Conservation (phyloP, 37 sponge, comb jelly and placozoan species). For the Eunapius fragilis region DNA sequence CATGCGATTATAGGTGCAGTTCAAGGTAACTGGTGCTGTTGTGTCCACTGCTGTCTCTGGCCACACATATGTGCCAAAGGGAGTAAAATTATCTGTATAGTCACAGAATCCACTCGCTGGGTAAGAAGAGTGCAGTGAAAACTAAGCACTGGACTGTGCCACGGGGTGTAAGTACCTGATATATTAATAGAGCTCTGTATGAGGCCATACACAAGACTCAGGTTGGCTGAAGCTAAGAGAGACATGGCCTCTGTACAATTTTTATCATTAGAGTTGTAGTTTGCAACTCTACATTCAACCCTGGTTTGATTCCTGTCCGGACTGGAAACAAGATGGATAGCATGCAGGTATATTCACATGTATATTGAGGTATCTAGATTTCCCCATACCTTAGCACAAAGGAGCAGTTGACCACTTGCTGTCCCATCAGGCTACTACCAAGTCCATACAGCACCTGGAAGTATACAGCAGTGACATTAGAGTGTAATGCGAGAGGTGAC, state of each 20-base stretch:
- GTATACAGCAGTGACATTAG: not conserved
- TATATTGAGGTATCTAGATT: not conserved
- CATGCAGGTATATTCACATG: too few species aligned
- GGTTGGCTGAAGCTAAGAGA: not conserved
- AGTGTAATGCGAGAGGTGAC: not conserved
- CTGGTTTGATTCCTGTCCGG: not conserved
- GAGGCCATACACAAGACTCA: not conserved
- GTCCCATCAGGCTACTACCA: not conserved
- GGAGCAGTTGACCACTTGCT: slow-evolving; percentile 3
- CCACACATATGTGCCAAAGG: slow-evolving; percentile 29
- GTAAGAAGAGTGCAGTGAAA: not conserved
- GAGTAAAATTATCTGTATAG: not conserved
- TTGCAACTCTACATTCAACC: not conserved
- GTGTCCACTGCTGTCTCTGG: slow-evolving; percentile 19
- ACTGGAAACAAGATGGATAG: not conserved
- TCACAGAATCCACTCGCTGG: slow-evolving; percentile 46
- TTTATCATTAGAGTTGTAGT: not conserved
- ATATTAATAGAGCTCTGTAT: not conserved
- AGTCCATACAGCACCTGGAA: not conserved
- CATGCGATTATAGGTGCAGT: not conserved
- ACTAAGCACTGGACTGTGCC: too few species aligned
- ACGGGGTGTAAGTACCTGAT: not conserved
- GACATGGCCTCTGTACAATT: not conserved
- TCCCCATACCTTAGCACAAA: slow-evolving; percentile 1
- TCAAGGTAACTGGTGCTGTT: not conserved